Conservation (phyloP, 35 echinoderm and acorn worm species). For the Eucidaris tribuloides region DNA sequence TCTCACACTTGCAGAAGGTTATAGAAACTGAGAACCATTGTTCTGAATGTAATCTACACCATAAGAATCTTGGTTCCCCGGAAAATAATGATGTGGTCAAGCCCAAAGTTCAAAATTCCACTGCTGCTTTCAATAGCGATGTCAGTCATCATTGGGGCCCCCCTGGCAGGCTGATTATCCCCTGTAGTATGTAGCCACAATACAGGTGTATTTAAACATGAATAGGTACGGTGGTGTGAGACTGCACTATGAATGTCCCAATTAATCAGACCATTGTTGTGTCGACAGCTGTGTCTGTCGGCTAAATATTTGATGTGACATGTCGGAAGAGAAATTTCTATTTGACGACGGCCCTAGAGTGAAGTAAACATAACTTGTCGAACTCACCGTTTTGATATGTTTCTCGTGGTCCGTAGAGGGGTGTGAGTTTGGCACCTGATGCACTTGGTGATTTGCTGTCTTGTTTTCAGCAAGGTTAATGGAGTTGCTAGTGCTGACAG, state of each 20-base stretch:
- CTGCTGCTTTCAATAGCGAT: too few relatives aligned
- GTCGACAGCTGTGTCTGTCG: too few relatives aligned
- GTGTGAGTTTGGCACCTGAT: slow-evolving; percentile 40
- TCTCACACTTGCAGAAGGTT: too few relatives aligned
- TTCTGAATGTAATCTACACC: too few relatives aligned
- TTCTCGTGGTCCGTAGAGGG: slow-evolving; percentile 54
- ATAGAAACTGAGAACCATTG: too few relatives aligned
- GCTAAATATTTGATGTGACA: neutral
- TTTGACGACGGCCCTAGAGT: neutral
- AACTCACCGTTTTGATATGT: slow-evolving; percentile 77
- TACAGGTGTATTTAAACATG: neutral
- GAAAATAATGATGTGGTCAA: too few relatives aligned
- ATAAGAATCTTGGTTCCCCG: too few relatives aligned
- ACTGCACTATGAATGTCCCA: neutral
- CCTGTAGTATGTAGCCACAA: neutral
- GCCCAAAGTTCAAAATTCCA: too few relatives aligned
- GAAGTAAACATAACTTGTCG: neutral
- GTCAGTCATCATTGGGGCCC: too few relatives aligned
- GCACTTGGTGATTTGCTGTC: slow-evolving; percentile 48
- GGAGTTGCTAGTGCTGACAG: neutral
- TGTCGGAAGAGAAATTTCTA: neutral
- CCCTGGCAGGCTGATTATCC: too few relatives aligned
- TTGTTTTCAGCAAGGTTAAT: slow-evolving; percentile 50
- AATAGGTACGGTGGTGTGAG: neutral
- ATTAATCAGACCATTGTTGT: neutral